A percentile compares a stretch with the other conserved stretches of the same genome.
phyloP scores from a whole-genome alignment of 2,113 vertebrate species.

The Rhipidura dahli region DNA sequence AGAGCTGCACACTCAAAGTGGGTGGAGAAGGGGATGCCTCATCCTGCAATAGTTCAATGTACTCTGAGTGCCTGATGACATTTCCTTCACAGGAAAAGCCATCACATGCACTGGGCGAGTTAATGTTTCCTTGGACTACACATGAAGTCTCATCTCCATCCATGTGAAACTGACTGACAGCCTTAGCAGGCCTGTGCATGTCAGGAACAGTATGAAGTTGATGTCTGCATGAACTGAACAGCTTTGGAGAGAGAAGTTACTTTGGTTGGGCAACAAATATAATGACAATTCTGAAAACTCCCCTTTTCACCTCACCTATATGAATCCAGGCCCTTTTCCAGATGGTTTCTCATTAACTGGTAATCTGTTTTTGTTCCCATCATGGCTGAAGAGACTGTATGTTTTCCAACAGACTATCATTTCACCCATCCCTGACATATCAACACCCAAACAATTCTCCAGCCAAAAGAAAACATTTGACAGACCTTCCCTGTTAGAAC shows the following conservation, averaged over 20 bases:
- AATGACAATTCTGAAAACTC: not conserved
- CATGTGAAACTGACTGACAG: not conserved
- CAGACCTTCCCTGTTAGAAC: not conserved
- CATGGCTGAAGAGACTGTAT: not conserved
- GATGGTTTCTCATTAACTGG: not conserved
- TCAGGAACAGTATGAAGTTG: not conserved
- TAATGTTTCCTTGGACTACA: not conserved
- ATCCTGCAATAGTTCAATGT: not conserved
- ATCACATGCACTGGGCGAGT: not conserved
- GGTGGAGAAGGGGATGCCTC: not conserved
- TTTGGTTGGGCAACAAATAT: not conserved
- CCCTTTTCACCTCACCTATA: not conserved
- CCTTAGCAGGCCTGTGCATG: not conserved
- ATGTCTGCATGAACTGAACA: not conserved
- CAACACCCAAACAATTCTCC: conserved; percentile 15
- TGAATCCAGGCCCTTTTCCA: not conserved
- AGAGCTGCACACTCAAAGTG: not conserved
- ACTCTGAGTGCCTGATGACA: not conserved
- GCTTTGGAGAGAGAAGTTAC: not conserved
- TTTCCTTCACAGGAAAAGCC: not conserved
- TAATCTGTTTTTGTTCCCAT: not conserved
- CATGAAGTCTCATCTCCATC: not conserved
- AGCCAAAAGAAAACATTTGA: not conserved
- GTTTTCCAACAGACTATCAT: not conserved
- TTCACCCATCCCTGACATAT: not conserved